Evolutionary conservation across 2,888 invertebrate genomes (phyloP), one percentile per base, ranked within the genome.

Genomic region (Stenodera caucasica): DNA sequence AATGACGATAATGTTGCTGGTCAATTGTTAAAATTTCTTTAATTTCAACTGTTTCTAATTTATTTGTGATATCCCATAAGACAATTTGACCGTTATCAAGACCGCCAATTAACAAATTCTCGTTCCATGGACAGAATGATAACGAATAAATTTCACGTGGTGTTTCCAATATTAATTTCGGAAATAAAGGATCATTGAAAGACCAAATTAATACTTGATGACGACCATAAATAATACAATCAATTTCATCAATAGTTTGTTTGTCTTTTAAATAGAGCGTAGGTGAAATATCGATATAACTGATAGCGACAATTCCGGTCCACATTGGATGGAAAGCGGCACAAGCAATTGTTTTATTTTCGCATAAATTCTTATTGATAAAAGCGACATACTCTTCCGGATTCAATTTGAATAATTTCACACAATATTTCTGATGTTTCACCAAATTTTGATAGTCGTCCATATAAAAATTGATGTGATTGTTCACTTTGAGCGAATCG

Each of bases 121-220:
- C 86, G 72, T 91, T 82, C 63, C 85, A 85, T 0, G 90, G 89
- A 72, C 90, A 90, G 76, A 89, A 88, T 0, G 88, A 84, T 9
- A 91, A 76, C 0, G 82, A 77, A 32, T 85, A 85, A 0, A 90
- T 85, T 79, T 90, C 89, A 40, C 89, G 82, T 0, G 87, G 85
- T 3, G 88, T 82, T 74, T 90, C 86, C 55, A 92, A 82, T 68
- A 87, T 85, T 45, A 92, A 77, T 79, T 89, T 90, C 18, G 90
- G 90, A 26, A 84, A 80, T 2, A 92, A 78, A 57, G 85, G 86
- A 68, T 92, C 90, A 29, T 83, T 82, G 64, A 90, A 88, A 67
- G 90, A 89, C 91, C 92, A 92, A 67, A 91, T 82, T 62, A 91
- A 81, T 1, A 90, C 87, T 0, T 87, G 86, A 76, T 90, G 88